A percentile compares a stretch with the other conserved stretches of the same genome.
Evolutionary conservation across 2,797 vertebrate species (phyloP).

Genomic region (Calcarius lapponicus): DNA sequence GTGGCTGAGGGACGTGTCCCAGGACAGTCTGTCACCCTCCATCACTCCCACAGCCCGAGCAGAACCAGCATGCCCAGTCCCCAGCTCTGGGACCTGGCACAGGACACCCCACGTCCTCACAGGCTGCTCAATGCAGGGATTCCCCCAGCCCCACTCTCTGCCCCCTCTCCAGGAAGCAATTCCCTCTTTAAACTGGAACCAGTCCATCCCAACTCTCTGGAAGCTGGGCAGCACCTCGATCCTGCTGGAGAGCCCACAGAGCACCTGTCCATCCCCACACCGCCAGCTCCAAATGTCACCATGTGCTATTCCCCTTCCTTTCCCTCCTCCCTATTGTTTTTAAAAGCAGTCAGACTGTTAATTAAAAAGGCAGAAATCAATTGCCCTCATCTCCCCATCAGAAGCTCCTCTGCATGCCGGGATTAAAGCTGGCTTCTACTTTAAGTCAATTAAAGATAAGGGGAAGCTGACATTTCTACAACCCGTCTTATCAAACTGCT

Average conservation of each 20-base stretch:
- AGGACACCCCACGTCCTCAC: not conserved
- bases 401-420: conserved; percentile 76
- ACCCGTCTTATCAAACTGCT: conserved; percentile 74
- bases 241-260: not conserved
- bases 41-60: rapidly evolving
- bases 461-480: conserved; percentile 80
- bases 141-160: not conserved
- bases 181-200: not conserved
- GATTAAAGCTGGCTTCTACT: conserved; percentile 76
- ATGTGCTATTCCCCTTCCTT: not conserved
- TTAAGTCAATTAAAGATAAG: conserved; percentile 84
- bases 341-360: conserved; percentile 69
- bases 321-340: conserved; percentile 68
- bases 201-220: not conserved
- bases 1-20: not conserved
- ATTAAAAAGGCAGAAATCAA: conserved; percentile 81
- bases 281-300: not conserved
- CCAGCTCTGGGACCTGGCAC: not conserved
- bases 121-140: not conserved
- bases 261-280: not conserved
- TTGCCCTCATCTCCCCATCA: conserved; percentile 77
- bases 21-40: not conserved
- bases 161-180: not conserved
- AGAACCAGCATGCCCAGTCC: rapidly evolving
- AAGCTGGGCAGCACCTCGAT: not conserved